Base-by-base conservation (phyloP, 1,140 invertebrate species). In the Gonioctena quinquepunctata region DNA sequence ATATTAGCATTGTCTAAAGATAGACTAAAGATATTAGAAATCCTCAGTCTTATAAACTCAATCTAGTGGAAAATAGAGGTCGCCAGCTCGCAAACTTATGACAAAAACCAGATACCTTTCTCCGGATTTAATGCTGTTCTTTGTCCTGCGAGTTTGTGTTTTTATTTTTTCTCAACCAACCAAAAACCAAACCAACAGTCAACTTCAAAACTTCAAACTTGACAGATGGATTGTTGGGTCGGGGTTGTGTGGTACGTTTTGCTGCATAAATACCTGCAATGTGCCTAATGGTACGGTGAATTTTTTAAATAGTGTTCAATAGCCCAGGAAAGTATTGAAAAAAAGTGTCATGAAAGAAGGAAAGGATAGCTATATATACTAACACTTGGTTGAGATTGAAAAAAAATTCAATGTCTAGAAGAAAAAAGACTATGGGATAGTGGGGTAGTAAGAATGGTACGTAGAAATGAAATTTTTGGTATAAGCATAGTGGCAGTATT, bases 381-480 rank as follows among this genome's bases (percentile, higher is more conserved):
- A 42, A 6, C 33, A n/a, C n/a, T 42, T 42, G n/a, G n/a, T 6
- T 42, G 33, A 42, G 33, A 42, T n/a, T 42, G n/a, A n/a, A 42
- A 42, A 42, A 6, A 42, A 7, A n/a, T 42, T 42, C 6, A 54
- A 19, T 19, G 22, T 21, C 8, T 11, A 18, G 18, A 3, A 23
- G 18, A 21, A 54, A 54, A 16, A 54, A 23, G 11, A 54, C 18
- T 21, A 54, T 21, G 52, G 18, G 42, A 65, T 25, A 65, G 23
- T 16, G 6, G n/a, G 28, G n/a, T 22, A 25, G 13, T 18, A n/a
- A 61, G 52, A 61, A 73, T 73, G 71, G 68, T 69, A 19, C 71
- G 71, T 13, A 72, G 49, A 67, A 75, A 72, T 50, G 73, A 70
- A 60, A 49, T 75, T 18, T 73, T 60, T 62, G 67, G 73, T 25